Evolutionary conservation across 2,888 invertebrate species (phyloP).

Genomic region (Altica lythri): DNA sequence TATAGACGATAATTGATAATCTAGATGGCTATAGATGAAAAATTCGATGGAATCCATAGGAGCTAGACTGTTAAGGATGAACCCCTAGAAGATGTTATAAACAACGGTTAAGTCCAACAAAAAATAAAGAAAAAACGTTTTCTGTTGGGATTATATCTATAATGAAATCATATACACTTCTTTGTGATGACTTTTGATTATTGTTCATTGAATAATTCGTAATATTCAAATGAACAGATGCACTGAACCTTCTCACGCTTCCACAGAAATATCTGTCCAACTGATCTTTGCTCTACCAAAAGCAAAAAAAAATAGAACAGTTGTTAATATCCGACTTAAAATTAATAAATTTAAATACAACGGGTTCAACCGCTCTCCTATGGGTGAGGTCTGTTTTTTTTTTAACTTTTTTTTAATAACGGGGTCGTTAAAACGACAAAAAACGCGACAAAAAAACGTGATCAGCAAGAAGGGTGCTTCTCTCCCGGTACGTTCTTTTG

Average conservation of each 20-base stretch:
- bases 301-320: conserved; percentile 37
- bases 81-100: too few relatives aligned
- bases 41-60: too few relatives aligned
- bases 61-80: too few relatives aligned
- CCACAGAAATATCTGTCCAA: conserved; percentile 26
- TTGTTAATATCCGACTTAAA: conserved; percentile 39
- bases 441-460: conserved; percentile 37
- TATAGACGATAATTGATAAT: too few relatives aligned
- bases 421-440: conserved; percentile 38
- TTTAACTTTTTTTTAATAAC: conserved; percentile 25
- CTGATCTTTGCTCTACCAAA: conserved; percentile 24
- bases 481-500: conserved; percentile 39
- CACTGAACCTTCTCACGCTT: conserved; percentile 22
- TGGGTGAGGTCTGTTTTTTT: conserved; percentile 31
- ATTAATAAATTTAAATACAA: conserved; percentile 36
- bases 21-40: too few relatives aligned
- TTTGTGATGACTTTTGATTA: neutral
- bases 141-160: too few relatives aligned
- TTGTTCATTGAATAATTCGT: conserved; percentile 4
- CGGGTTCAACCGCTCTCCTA: conserved; percentile 34
- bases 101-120: too few relatives aligned
- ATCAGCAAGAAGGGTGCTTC: conserved; percentile 38
- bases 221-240: conserved; percentile 25
- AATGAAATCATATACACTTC: too few relatives aligned
- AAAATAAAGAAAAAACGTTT: conserved; percentile 2